Conservation (phyloP, 2,113 vertebrate species). For the Myxocyprinus asiaticus region DNA sequence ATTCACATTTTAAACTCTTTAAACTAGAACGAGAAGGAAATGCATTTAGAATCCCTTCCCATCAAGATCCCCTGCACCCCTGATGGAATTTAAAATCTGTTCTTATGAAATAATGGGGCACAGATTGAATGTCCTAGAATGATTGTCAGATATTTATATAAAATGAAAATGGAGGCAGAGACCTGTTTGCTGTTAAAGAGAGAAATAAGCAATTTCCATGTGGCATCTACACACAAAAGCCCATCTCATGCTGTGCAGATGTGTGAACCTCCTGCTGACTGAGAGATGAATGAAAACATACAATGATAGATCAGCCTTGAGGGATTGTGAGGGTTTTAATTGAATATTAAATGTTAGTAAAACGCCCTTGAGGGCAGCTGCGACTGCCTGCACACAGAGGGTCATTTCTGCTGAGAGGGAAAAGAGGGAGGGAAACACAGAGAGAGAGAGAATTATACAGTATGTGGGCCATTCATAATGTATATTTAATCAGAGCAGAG, state of each 20-base stretch:
- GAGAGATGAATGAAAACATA: neutral
- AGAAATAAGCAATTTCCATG: slow-evolving; percentile 25
- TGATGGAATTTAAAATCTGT: slow-evolving; percentile 9
- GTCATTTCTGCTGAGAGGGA: neutral
- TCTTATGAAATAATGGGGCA: slow-evolving; percentile 28
- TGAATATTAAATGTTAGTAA: slow-evolving; percentile 1
- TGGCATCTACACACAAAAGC: slow-evolving; percentile 8
- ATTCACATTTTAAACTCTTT: slow-evolving; percentile 9
- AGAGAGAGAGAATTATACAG: neutral
- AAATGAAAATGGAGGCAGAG: neutral
- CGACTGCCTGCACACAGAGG: neutral
- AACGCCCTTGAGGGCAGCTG: slow-evolving; percentile 12
- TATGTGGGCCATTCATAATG: too few relatives aligned
- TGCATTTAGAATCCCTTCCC: neutral
- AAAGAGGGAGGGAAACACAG: neutral
- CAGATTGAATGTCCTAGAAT: neutral
- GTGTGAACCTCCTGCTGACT: too few relatives aligned
- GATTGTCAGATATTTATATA: too few relatives aligned
- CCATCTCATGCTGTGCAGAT: neutral
- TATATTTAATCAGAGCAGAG: neutral
- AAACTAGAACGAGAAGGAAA: slow-evolving; percentile 10
- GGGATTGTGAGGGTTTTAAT: slow-evolving; percentile 23
- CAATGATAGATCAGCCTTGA: slow-evolving; percentile 14
- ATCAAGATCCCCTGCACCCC: neutral
- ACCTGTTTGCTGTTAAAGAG: neutral